Percentiles rank a stretch among this genome's conserved stretches.
phyloP scores from a whole-genome alignment of 2,797 vertebrate genomes.

The Poliocrania exsul region DNA sequence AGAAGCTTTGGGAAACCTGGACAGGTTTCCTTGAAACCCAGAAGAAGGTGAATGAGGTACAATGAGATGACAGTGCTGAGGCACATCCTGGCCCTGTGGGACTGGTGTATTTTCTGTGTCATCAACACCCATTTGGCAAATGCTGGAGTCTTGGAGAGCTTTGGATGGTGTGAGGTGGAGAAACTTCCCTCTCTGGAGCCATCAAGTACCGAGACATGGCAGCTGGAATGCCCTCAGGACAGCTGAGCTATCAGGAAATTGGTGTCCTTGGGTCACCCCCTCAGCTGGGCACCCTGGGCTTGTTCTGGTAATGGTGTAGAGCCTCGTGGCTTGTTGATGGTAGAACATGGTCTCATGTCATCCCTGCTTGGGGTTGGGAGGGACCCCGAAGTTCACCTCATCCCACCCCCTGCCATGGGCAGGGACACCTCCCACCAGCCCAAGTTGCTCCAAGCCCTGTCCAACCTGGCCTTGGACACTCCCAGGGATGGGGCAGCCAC shows the following conservation, averaged over 20 bases:
- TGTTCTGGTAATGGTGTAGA: not conserved
- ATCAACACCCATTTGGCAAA: not conserved
- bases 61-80: fast-evolving
- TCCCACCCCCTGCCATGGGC: not conserved
- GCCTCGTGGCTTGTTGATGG: not conserved
- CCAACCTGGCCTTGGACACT: not conserved
- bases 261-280: not conserved
- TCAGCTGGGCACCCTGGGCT: not conserved
- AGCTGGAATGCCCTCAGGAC: not conserved
- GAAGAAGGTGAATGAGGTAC: fast-evolving
- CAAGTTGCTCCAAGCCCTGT: not conserved
- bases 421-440: not conserved
- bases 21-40: not conserved
- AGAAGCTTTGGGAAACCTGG: not conserved
- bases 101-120: fast-evolving
- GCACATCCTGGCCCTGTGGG: fast-evolving
- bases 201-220: fast-evolving
- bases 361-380: not conserved
- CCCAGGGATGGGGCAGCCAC: not conserved
- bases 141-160: not conserved
- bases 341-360: not conserved
- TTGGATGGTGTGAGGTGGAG: not conserved
- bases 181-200: not conserved
- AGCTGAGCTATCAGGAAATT: not conserved
- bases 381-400: not conserved